Base-by-base conservation (phyloP, 2,113 vertebrate species). In the Hipposideros armiger region DNA sequence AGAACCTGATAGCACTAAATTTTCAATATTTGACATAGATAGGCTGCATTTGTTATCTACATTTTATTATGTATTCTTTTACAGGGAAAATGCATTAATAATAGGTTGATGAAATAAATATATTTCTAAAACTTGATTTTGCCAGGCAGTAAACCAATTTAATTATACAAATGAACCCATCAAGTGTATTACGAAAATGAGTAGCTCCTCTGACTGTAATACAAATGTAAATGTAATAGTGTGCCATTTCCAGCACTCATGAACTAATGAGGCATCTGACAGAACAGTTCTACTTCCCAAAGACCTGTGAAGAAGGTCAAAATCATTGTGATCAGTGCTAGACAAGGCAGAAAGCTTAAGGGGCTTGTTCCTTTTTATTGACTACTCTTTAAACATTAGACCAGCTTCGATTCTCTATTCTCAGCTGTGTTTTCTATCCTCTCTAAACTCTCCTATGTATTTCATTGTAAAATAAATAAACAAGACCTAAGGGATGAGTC, bases 201-300 rank as follows among this genome's bases (percentile, higher is more conserved):
- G 60, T 17, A 83, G 40, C 22, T 64, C 11, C n/a, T 74, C 70
- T 50, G 72, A 91, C 74, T 87, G 32, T 30, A 58, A 62, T 50
- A 47, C 20, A 90, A 94, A 92, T 60, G 92, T 47, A 90, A 94
- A 92, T 60, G 92, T 47, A 95, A 73, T n/a, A 95, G 62, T n/a
- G 77, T 89, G 13, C 28, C 94, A 83, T 95, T 88, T 95, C 94
- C 86, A 94, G 69, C 45, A 78, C 73, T 76, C 15, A 26, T 70
- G 58, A 94, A 89, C 72, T 97, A 97, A 80, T 94, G 91, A 98
- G 60, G 40, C 60, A 91, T 92, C 80, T 96, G 69, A 52, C 26
- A 95, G 47, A 91, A 72, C 87, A 81, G 14, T 45, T 88, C 74
- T 70, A 19, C 74, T 70, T 17, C n/a, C 85, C 56, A 76, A 76